Base-by-base conservation (phyloP, 2,113 vertebrate genomes). In the Pogonocichla stellata region DNA sequence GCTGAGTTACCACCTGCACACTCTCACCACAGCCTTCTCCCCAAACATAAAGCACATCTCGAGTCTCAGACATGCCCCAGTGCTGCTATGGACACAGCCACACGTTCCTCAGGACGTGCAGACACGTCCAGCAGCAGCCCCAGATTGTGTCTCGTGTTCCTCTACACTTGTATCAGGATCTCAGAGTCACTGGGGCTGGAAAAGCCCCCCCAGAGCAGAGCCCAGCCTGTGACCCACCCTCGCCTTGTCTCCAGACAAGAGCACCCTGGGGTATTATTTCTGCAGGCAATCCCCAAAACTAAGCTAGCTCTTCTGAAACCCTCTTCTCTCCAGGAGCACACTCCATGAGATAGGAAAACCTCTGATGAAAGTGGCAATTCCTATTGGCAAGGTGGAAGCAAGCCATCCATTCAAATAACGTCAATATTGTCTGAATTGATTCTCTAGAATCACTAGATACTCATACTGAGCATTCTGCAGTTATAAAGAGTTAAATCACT, bases 1-100 rank as follows among this genome's bases (percentile, higher is more conserved):
- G 89, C 88, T 92, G 91, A 90, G 78, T 91, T 93, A 92, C 89
- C 88, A 88, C 67, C 88, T 96, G 85, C 97, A 92, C 82, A 72
- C 94, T 97, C 93, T 90, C 47, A 93, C 78, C 54, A 94, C 92
- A 69, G 83, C 80, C 94, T 83, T 65, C 79, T 74, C 43, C 18
- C 43, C 43, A 43, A 19, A 9, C 89, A 94, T 77, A 80, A 91
- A 95, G 91, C 26, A 80, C 12, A 23, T 62, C 57, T 53, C 31
- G 77, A 61, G 81, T 92, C 90, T 90, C 90, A 94, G 84, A 56
- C 10, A 36, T 12, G 57, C 47, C 71, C 73, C 3, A 0, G 75
- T 60, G 81, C 94, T 88, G 90, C 50, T 2, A 0, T 8, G 31
- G 56, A 57, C 29, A 45, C 60, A 65, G 38, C 47, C 78, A 9